phyloP scores from a whole-genome alignment of 2,797 vertebrate genomes.

The Ceryle rudis region DNA sequence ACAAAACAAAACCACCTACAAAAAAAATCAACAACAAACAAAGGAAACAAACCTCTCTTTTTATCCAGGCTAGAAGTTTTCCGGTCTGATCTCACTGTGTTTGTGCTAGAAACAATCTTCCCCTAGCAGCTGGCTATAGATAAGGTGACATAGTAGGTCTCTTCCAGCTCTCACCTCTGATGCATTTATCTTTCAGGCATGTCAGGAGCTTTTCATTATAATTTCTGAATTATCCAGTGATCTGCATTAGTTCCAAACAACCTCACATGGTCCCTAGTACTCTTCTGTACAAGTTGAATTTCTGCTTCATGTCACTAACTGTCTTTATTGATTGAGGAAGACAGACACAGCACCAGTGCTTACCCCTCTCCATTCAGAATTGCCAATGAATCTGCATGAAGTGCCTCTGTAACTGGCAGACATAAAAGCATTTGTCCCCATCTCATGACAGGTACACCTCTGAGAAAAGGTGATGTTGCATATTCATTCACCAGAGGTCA shows the following conservation, averaged over 20 bases:
- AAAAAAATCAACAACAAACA: neutral
- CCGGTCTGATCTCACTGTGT: neutral
- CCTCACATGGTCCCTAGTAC: neutral
- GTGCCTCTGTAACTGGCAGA: constrained; percentile 13
- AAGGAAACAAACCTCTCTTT: neutral
- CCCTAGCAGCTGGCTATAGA: neutral
- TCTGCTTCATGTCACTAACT: constrained; percentile 51
- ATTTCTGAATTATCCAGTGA: constrained; percentile 34
- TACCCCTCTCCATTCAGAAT: neutral
- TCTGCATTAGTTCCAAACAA: constrained; percentile 40
- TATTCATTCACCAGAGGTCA: constrained; percentile 68
- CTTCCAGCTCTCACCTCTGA: constrained; percentile 27
- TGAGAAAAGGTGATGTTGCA: constrained; percentile 26
- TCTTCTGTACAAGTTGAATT: constrained; percentile 17
- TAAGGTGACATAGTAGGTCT: neutral
- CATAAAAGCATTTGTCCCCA: constrained; percentile 15
- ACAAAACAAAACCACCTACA: neutral
- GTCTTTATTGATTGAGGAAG: constrained; percentile 44
- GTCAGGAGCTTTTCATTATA: constrained; percentile 45
- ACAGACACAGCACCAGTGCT: neutral
- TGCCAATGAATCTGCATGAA: neutral
- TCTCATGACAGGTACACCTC: constrained; percentile 52
- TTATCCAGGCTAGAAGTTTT: neutral
- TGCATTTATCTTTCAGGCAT: constrained; percentile 50
- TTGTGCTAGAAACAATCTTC: neutral